phyloP scores from a whole-genome alignment of 2,888 invertebrate species.

The Ditylenchus weischeri region DNA sequence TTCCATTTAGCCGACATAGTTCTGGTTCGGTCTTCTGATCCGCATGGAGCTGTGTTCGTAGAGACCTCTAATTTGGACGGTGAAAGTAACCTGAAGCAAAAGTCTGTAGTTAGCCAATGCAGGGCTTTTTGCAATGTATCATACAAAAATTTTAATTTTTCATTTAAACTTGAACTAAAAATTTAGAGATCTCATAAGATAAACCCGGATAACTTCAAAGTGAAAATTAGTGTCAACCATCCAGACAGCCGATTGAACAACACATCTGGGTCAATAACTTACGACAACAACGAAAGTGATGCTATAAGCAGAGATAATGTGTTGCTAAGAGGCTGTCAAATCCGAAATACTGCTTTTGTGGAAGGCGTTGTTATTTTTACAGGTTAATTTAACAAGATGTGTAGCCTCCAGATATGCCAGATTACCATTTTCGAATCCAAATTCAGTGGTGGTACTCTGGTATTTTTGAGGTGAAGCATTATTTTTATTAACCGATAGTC shows the following conservation, averaged over 20 bases:
- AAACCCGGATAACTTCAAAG: constrained; percentile 66
- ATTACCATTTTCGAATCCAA: no score
- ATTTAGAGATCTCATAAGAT: constrained; percentile 27
- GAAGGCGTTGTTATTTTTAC: constrained; percentile 96
- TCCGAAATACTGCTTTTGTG: constrained; percentile 92
- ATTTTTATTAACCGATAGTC: no score
- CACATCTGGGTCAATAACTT: constrained; percentile 72
- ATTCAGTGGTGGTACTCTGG: not conserved
- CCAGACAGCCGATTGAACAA: constrained; percentile 93
- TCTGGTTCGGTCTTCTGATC: constrained; percentile 53
- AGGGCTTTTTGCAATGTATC: constrained; percentile 65
- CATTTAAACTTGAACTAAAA: not conserved
- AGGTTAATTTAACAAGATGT: constrained; percentile 62
- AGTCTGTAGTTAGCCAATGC: constrained; percentile 60
- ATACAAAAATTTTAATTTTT: not conserved
- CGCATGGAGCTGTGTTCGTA: constrained; percentile 82
- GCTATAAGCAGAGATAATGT: constrained; percentile 84
- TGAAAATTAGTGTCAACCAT: constrained; percentile 83
- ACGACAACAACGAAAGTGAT: constrained; percentile 65
- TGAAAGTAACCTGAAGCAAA: constrained; percentile 88
- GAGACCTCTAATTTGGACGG: constrained; percentile 95
- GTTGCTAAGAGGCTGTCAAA: constrained; percentile 82
- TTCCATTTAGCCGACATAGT: constrained; percentile 88
- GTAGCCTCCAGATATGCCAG: no score
- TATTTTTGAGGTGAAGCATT: no score